These are phyloP conservation scores for Xerus inauris DNA, from an alignment of 2,113 vertebrate genomes.

Conservation along the genomic window DNA sequence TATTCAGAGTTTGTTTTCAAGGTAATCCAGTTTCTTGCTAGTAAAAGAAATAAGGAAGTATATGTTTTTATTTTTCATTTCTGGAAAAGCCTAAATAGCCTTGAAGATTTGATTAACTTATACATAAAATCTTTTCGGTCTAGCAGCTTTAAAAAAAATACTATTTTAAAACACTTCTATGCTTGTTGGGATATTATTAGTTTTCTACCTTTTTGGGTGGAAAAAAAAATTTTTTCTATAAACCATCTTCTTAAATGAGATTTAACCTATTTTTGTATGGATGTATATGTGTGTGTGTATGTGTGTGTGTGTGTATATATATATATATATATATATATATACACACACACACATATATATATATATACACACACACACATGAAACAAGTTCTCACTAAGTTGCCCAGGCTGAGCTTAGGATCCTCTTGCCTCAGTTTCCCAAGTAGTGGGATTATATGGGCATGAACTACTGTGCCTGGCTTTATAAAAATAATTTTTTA, in stretches of 20 bases:
- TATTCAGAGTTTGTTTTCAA: background rate
- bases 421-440: background rate
- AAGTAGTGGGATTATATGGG: background rate
- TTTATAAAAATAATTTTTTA: background rate
- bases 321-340: no score
- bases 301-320: no score
- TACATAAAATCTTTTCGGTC: background rate
- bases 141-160: background rate
- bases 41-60: background rate
- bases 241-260: background rate
- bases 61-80: background rate
- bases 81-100: background rate
- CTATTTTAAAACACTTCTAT: background rate
- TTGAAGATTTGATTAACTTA: conserved; percentile 39
- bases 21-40: background rate
- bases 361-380: no score
- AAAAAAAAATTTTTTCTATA: background rate
- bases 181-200: background rate
- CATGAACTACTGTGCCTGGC: background rate
- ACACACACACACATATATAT: no score
- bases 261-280: background rate
- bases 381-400: background rate
- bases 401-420: background rate
- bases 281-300: no score
- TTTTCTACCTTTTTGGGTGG: background rate